Conservation (phyloP, 1,140 invertebrate species). For the Drosophila pallidifrons region DNA sequence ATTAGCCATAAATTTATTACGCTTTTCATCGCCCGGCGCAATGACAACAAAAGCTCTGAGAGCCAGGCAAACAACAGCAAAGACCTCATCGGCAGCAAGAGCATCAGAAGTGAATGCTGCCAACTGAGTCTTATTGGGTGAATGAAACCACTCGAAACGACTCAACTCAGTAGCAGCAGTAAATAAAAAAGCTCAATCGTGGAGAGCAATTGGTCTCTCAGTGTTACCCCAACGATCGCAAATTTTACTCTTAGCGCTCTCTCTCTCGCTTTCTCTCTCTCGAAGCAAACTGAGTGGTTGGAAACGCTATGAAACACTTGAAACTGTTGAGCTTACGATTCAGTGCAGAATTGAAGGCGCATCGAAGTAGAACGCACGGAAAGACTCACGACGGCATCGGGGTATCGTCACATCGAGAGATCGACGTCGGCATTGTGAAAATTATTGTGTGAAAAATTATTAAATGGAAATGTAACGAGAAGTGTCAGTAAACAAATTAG, state of each 20-base stretch:
- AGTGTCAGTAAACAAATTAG: conserved; percentile 56
- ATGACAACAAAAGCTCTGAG: conserved; percentile 23
- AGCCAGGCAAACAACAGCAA: conserved; percentile 8
- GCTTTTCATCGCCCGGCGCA: conserved; percentile 67
- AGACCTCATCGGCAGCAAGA: not conserved
- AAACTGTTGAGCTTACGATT: conserved; percentile 44
- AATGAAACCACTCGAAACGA: conserved; percentile 23
- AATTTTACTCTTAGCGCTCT: conserved; percentile 14
- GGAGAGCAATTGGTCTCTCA: conserved; percentile 1
- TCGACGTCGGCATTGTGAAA: conserved; percentile 28
- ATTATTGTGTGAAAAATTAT: conserved; percentile 41
- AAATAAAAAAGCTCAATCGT: conserved; percentile 32
- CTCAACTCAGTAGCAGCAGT: conserved; percentile 15
- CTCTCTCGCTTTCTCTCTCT: conserved; percentile 13
- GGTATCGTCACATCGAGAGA: not conserved
- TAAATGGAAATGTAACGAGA: conserved; percentile 35
- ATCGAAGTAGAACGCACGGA: conserved; percentile 61
- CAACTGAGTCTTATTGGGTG: conserved; percentile 14
- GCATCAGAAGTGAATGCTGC: not conserved
- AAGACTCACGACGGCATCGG: conserved; percentile 9
- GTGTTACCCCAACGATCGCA: conserved; percentile 41
- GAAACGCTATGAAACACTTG: conserved; percentile 48
- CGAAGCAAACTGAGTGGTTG: conserved; percentile 26
- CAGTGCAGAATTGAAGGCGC: conserved; percentile 69
- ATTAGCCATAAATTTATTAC: conserved; percentile 63